These are phyloP conservation scores for Melanargia galathea DNA, from an alignment of 2,888 invertebrate genomes.

Conservation along the genomic window DNA sequence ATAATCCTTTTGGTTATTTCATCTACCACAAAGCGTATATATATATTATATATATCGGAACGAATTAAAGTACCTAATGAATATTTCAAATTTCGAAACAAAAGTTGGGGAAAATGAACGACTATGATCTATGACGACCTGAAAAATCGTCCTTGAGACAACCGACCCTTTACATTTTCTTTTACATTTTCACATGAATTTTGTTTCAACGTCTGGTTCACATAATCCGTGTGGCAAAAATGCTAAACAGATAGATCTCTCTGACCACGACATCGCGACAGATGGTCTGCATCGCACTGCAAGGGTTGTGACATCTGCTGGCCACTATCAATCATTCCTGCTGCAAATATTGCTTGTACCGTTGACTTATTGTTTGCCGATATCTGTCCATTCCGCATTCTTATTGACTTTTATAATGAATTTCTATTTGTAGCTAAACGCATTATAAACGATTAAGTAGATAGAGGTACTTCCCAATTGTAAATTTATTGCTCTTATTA, in stretches of 20 bases:
- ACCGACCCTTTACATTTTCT: no score
- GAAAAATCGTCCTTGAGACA: no score
- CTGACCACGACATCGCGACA: constrained; percentile 63
- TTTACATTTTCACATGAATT: no score
- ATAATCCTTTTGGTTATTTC: no score
- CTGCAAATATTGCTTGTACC: constrained; percentile 70
- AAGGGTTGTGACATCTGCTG: constrained; percentile 78
- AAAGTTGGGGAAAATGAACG: no score
- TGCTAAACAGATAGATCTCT: constrained; percentile 36
- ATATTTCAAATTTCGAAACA: no score
- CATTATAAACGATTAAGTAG: neutral
- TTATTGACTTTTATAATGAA: constrained; percentile 26
- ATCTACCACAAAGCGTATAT: no score
- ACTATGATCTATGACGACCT: no score
- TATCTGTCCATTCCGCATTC: constrained; percentile 53
- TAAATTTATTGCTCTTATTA: neutral
- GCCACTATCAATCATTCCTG: constrained; percentile 71
- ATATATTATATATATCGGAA: no score
- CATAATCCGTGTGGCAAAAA: neutral
- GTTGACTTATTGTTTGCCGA: constrained; percentile 69
- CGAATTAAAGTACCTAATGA: no score
- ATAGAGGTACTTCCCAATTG: neutral
- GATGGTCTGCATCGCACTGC: constrained; percentile 58
- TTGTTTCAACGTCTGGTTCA: neutral
- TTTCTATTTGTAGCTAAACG: constrained; percentile 2